Evolutionary conservation across 1,140 invertebrate species (phyloP).

Genomic region (Orchestia grillus): DNA sequence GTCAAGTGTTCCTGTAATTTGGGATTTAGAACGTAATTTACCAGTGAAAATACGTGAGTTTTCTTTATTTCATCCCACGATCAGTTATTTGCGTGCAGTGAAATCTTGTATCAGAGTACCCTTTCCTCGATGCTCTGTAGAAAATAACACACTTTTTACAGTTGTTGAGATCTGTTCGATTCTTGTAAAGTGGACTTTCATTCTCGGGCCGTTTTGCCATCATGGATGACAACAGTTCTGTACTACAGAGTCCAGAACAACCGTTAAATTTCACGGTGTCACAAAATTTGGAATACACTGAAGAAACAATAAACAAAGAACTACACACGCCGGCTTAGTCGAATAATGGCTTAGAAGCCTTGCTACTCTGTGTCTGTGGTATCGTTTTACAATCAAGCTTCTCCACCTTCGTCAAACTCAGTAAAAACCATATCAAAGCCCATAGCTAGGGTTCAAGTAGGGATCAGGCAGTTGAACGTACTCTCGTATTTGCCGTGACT

Average conservation of each 20-base stretch:
- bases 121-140: neutral
- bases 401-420: neutral
- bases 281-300: neutral
- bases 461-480: neutral
- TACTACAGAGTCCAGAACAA: neutral
- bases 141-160: neutral
- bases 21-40: neutral
- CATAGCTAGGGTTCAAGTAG: neutral
- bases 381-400: neutral
- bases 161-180: neutral
- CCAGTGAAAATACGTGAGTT: neutral
- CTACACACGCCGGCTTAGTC: neutral
- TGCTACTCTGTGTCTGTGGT: neutral
- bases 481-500: neutral
- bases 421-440: neutral
- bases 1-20: neutral
- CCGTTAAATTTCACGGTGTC: neutral
- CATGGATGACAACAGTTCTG: neutral
- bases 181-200: neutral
- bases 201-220: neutral
- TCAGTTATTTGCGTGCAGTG: neutral
- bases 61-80: neutral
- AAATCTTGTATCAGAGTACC: neutral
- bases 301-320: neutral
- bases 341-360: neutral